A percentile compares a stretch with the other conserved stretches of the same genome.
These are phyloP conservation scores for Atta cephalotes DNA, from an alignment of 1,140 invertebrate species.

Conservation along the genomic window DNA sequence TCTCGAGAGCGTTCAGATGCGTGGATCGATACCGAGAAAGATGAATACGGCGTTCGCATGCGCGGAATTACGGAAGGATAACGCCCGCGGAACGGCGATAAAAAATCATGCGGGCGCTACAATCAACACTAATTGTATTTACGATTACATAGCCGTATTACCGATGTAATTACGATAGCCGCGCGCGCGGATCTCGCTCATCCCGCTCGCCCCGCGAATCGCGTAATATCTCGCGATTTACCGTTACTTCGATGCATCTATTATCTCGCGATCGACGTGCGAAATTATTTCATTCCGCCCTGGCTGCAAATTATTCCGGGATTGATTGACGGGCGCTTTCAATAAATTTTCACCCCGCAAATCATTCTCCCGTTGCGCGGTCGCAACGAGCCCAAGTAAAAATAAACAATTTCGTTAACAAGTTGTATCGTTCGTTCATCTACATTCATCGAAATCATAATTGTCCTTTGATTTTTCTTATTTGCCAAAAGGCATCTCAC, in stretches of 20 bases:
- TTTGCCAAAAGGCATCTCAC: background rate
- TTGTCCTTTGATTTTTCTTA: background rate
- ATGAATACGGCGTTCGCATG: constrained; percentile 17
- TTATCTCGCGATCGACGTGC: constrained; percentile 61
- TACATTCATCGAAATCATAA: constrained; percentile 15
- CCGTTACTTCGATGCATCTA: constrained; percentile 62
- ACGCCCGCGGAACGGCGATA: constrained; percentile 31
- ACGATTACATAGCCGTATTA: constrained; percentile 59
- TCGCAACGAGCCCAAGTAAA: background rate
- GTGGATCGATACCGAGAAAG: constrained; percentile 11
- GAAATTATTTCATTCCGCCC: constrained; percentile 62
- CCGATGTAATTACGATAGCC: constrained; percentile 59
- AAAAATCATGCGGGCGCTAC: constrained; percentile 40
- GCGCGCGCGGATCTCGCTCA: constrained; percentile 11
- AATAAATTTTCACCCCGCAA: constrained; percentile 53
- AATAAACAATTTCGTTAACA: constrained; percentile 39
- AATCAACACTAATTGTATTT: constrained; percentile 59
- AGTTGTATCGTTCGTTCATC: constrained; percentile 7
- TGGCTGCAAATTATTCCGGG: constrained; percentile 66
- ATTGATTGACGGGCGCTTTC: constrained; percentile 69
- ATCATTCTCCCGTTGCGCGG: constrained; percentile 37
- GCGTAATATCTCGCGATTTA: constrained; percentile 44
- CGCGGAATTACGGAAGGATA: constrained; percentile 32
- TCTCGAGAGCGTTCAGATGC: background rate
- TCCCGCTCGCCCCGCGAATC: background rate